Conservation (phyloP, 2,113 vertebrate genomes). For the Lophius piscatorius region DNA sequence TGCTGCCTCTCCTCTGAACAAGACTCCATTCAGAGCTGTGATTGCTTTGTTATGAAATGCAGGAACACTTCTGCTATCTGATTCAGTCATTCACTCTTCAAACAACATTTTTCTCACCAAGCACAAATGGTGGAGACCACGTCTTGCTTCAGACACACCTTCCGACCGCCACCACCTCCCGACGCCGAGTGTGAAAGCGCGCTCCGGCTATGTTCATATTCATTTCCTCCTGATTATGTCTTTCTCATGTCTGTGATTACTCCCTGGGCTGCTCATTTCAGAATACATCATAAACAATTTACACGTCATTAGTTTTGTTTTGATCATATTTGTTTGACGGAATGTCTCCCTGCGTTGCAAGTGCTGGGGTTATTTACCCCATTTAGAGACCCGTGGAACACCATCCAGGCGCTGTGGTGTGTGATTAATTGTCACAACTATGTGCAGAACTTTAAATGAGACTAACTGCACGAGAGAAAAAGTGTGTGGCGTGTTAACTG, state of each 20-base stretch:
- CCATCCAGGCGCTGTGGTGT: conserved; percentile 51
- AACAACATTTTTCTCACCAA: conserved; percentile 22
- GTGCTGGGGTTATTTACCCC: conserved; percentile 73
- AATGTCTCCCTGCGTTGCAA: conserved; percentile 72
- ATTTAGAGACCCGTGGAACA: conserved; percentile 65
- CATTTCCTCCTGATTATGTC: conserved; percentile 80
- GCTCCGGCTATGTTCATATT: conserved; percentile 62
- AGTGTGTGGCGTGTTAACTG: neutral
- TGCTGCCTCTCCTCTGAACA: conserved; percentile 35
- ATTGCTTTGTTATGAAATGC: conserved; percentile 56
- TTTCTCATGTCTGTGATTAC: conserved; percentile 76
- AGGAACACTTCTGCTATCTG: conserved; percentile 43
- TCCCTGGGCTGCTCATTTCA: conserved; percentile 65
- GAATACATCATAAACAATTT: conserved; percentile 82
- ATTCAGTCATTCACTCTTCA: conserved; percentile 48
- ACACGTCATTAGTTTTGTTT: conserved; percentile 85
- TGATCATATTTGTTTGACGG: conserved; percentile 82
- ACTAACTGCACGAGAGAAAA: conserved; percentile 18
- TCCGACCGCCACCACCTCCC: conserved; percentile 9
- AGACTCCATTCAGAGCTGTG: conserved; percentile 40
- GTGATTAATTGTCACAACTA: conserved; percentile 76
- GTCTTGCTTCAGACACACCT: neutral
- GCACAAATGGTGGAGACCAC: conserved; percentile 28
- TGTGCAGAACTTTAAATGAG: conserved; percentile 50
- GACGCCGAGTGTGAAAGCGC: conserved; percentile 48